Evolutionary conservation across 2,888 invertebrate species (phyloP).

Genomic region (Apamea crenata): DNA sequence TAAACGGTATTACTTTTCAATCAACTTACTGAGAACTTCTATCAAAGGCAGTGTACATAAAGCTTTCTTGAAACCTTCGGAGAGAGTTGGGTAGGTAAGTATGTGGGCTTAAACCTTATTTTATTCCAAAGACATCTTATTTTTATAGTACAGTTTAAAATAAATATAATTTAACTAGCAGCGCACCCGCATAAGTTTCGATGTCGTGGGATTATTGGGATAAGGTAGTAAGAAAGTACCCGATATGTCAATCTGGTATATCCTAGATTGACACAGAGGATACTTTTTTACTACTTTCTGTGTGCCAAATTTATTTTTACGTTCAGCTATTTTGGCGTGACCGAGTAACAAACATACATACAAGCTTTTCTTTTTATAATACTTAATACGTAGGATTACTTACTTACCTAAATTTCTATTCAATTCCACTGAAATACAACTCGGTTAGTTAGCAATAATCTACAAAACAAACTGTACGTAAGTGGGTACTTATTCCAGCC

Average conservation of each 20-base stretch:
- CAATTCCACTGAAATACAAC: not conserved
- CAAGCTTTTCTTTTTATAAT: not conserved
- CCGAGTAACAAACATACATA: not conserved
- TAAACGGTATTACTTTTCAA: constrained; percentile 18
- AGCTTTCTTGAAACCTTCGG: not conserved
- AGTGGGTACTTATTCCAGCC: constrained; percentile 9
- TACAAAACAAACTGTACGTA: constrained; percentile 15
- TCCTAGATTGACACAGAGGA: no score
- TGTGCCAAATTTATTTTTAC: not conserved
- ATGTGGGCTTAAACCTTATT: no score
- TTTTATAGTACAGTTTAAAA: not conserved
- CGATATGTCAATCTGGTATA: not conserved
- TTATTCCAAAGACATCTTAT: not conserved
- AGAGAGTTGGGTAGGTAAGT: no score
- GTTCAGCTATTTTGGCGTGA: not conserved
- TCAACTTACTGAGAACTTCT: constrained; percentile 1
- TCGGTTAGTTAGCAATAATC: constrained; percentile 5
- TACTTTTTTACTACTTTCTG: not conserved
- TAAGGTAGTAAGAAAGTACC: not conserved
- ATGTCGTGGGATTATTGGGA: not conserved
- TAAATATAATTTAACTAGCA: not conserved
- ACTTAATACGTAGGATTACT: no score
- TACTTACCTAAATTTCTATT: not conserved
- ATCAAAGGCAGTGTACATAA: constrained; percentile 5
- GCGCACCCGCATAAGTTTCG: not conserved